Evolutionary conservation across 2,797 vertebrate genomes (phyloP).

Genomic region (Amblyopsis hoosieri): DNA sequence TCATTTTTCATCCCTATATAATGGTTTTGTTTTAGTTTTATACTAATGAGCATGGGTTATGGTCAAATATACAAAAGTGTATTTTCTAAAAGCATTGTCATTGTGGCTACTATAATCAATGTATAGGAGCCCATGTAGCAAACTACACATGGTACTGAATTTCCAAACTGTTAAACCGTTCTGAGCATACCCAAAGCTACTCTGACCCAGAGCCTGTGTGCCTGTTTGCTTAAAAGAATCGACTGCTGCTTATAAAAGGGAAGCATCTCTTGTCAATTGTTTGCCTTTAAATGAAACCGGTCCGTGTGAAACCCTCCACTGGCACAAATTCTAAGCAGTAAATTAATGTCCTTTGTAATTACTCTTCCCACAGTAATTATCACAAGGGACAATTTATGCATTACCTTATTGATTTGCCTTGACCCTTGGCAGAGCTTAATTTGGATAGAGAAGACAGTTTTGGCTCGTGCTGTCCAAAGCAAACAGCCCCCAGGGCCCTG

Average conservation of each 20-base stretch:
- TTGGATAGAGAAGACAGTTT: conserved; percentile 64
- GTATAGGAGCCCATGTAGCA: conserved; percentile 59
- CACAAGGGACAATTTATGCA: conserved; percentile 78
- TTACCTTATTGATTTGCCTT: conserved; percentile 81
- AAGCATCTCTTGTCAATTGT: conserved; percentile 71
- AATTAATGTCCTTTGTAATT: conserved; percentile 82
- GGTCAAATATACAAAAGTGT: conserved; percentile 64
- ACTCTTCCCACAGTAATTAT: conserved; percentile 78
- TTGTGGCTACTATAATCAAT: conserved; percentile 47
- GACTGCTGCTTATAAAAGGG: conserved; percentile 36
- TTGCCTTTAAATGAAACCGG: conserved; percentile 61
- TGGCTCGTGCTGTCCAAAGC: conserved; percentile 57
- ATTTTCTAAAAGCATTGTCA: conserved; percentile 67
- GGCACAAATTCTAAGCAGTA: conserved; percentile 76
- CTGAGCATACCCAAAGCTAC: conserved; percentile 54
- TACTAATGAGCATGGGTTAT: conserved; percentile 66
- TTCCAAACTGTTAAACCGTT: conserved; percentile 62
- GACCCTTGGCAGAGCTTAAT: conserved; percentile 71
- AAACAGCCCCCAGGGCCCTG: conserved; percentile 53
- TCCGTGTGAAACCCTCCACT: conserved; percentile 52
- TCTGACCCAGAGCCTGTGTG: conserved; percentile 54
- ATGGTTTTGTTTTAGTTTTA: conserved; percentile 65
- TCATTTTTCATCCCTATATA: conserved; percentile 53
- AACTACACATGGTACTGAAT: conserved; percentile 57
- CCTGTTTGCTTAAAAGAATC: conserved; percentile 59